phyloP scores from a whole-genome alignment of 2,888 invertebrate genomes.

The Nasonia oneida region DNA sequence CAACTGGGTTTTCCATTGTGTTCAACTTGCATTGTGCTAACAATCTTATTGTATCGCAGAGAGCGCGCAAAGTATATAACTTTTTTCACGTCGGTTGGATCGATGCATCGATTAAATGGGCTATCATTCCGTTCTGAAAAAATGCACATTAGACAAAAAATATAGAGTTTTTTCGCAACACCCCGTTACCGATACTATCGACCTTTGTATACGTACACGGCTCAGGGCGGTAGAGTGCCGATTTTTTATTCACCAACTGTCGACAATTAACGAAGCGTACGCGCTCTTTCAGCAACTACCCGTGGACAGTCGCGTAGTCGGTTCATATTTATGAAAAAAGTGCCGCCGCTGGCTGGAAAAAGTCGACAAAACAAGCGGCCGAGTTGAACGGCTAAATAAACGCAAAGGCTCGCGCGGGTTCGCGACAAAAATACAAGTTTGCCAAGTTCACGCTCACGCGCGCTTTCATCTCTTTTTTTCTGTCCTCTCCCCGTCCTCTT shows the following conservation, averaged over 20 bases:
- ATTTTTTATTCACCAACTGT: background rate
- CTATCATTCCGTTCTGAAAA: too few relatives aligned
- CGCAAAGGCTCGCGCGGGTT: conserved; percentile 19
- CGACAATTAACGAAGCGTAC: conserved; percentile 40
- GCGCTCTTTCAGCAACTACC: background rate
- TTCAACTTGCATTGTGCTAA: background rate
- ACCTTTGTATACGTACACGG: background rate
- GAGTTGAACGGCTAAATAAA: conserved; percentile 58
- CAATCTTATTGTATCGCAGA: background rate
- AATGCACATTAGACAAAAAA: too few relatives aligned
- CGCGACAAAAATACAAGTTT: conserved; percentile 50
- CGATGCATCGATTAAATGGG: too few relatives aligned
- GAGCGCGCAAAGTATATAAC: background rate
- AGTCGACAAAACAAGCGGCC: conserved; percentile 42
- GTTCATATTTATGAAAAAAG: conserved; percentile 45
- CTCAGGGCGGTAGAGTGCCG: background rate
- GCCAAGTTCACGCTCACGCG: conserved; percentile 36
- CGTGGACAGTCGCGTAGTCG: background rate
- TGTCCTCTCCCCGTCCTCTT: background rate
- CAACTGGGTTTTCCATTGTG: background rate
- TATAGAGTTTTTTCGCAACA: too few relatives aligned
- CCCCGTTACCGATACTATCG: background rate
- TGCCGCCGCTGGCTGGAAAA: background rate
- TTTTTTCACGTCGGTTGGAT: background rate
- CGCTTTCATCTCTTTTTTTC: conserved; percentile 31